Conservation (phyloP, 2,888 invertebrate species). For the Drosophila prolongata region DNA sequence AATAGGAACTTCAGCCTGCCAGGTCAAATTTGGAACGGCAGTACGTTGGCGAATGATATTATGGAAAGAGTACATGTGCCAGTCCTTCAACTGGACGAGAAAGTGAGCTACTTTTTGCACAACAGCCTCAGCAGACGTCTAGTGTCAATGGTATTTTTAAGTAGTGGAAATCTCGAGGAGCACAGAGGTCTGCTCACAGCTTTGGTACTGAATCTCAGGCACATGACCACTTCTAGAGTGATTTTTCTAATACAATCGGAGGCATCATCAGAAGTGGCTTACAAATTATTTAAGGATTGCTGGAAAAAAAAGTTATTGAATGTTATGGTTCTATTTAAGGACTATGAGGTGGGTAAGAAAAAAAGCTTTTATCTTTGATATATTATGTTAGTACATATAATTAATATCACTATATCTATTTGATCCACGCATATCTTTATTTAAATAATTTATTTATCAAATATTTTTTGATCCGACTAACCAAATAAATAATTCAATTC, state of each 20-base stretch:
- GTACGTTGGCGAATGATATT: conserved; percentile 14
- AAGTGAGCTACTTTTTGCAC: conserved; percentile 57
- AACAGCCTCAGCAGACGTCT: conserved; percentile 48
- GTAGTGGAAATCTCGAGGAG: conserved; percentile 33
- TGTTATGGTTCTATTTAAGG: conserved; percentile 63
- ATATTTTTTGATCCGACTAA: too few species aligned
- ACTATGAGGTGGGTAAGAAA: conserved; percentile 58
- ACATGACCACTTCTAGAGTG: conserved; percentile 68
- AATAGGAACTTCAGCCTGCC: conserved; percentile 30
- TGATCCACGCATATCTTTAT: too few species aligned
- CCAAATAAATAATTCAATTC: background rate
- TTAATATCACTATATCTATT: too few species aligned
- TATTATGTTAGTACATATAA: background rate
- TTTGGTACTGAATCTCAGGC: conserved; percentile 61
- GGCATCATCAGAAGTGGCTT: conserved; percentile 37
- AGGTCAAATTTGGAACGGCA: conserved; percentile 11
- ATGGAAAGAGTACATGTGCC: conserved; percentile 62
- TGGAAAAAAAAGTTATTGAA: conserved; percentile 71
- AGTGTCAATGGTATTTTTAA: conserved; percentile 65
- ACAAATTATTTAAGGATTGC: conserved; percentile 64
- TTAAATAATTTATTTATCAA: too few species aligned
- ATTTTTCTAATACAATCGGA: conserved; percentile 63
- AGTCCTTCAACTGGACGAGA: conserved; percentile 67
- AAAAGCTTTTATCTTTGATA: accelerated
- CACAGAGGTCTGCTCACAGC: conserved; percentile 56